These are phyloP conservation scores for Dynastes tityus DNA, from an alignment of 2,888 invertebrate genomes.

Conservation along the genomic window DNA sequence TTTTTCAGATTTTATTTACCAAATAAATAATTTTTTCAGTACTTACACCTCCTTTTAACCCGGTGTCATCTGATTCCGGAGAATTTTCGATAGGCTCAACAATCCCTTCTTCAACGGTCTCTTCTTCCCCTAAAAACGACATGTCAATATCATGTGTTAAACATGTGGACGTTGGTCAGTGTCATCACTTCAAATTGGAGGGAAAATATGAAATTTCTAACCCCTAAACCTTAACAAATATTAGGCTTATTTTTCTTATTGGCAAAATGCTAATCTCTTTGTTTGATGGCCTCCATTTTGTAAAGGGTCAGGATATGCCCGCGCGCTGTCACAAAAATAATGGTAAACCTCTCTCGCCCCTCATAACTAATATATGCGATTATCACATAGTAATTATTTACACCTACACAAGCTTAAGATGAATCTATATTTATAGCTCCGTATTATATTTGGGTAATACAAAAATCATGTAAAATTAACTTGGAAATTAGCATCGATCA, in stretches of 20 bases:
- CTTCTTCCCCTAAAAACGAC: conserved; percentile 75
- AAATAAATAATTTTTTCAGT: background rate
- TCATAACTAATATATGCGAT: conserved; percentile 65
- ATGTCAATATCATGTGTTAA: conserved; percentile 58
- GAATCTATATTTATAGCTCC: background rate
- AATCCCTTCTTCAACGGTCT: conserved; percentile 80
- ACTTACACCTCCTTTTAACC: conserved; percentile 74
- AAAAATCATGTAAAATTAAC: background rate
- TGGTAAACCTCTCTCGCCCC: conserved; percentile 69
- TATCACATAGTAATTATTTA: conserved; percentile 64
- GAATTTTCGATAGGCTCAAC: conserved; percentile 80
- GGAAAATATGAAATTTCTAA: conserved; percentile 68
- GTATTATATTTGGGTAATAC: background rate
- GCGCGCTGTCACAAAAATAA: conserved; percentile 74
- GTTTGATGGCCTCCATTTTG: conserved; percentile 86
- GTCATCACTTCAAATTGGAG: conserved; percentile 59
- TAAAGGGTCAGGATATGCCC: conserved; percentile 83
- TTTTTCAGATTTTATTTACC: conserved; percentile 45
- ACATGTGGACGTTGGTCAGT: conserved; percentile 68
- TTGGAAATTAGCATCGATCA: conserved; percentile 34
- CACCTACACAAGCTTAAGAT: conserved; percentile 52
- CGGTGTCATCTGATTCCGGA: conserved; percentile 82
- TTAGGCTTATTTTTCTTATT: conserved; percentile 66
- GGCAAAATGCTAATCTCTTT: conserved; percentile 80
- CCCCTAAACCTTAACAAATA: conserved; percentile 60